Evolutionary conservation across 2,797 vertebrate species (phyloP).

Genomic region (Sciurus carolinensis): DNA sequence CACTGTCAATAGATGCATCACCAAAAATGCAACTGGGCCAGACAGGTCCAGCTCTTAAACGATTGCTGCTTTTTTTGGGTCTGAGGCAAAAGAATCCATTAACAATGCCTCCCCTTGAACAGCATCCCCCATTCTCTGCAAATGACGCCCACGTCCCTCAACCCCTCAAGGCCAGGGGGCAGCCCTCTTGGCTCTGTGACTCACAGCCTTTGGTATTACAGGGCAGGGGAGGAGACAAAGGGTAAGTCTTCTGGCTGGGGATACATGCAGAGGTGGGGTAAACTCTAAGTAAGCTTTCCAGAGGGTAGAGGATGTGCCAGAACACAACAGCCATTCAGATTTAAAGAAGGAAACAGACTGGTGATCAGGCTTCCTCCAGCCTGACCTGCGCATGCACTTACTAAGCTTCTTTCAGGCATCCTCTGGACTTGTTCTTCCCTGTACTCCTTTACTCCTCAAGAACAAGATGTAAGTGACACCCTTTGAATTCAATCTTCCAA

Average conservation of each 20-base stretch:
- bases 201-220: neutral
- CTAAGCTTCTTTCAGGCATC: neutral
- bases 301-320: neutral
- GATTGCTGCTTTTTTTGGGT: constrained; percentile 78
- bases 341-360: constrained; percentile 39
- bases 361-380: neutral
- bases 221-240: neutral
- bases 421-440: neutral
- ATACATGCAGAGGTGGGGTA: neutral
- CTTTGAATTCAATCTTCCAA: neutral
- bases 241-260: neutral
- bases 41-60: constrained; percentile 80
- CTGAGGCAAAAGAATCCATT: constrained; percentile 78
- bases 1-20: constrained; percentile 81
- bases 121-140: constrained; percentile 33
- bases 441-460: neutral
- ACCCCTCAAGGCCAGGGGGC: neutral
- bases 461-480: constrained; percentile 10
- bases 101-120: constrained; percentile 67
- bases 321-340: neutral
- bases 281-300: constrained; percentile 16
- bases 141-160: neutral
- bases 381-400: neutral
- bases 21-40: constrained; percentile 78
- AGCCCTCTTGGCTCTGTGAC: neutral